A percentile compares a stretch with the other conserved stretches of the same genome.
phyloP scores from a whole-genome alignment of 2,888 invertebrate species.

The Zygaena filipendulae region DNA sequence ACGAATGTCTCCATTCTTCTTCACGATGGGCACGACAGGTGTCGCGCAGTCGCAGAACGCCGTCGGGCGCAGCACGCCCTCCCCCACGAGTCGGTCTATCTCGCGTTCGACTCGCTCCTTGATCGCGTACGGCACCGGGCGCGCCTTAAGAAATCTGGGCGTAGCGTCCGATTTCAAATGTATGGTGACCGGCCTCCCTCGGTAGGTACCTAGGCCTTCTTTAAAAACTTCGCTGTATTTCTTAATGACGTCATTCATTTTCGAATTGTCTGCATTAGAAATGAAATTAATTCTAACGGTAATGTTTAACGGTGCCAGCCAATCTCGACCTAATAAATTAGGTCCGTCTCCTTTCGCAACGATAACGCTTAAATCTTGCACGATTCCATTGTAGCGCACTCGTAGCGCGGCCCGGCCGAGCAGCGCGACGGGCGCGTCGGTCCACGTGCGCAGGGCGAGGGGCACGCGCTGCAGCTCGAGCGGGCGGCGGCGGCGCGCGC shows the following conservation, averaged over 20 bases:
- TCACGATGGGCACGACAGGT: constrained; percentile 21
- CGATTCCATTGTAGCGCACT: constrained; percentile 10
- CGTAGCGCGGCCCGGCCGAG: constrained; percentile 11
- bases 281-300: constrained; percentile 9
- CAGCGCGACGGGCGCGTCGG: constrained; percentile 12
- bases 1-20: constrained; percentile 15
- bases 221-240: constrained; percentile 16
- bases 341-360: constrained; percentile 11
- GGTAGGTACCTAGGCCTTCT: constrained; percentile 16
- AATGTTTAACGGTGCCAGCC: constrained; percentile 11
- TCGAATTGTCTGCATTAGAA: background rate
- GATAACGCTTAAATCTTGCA: constrained; percentile 9
- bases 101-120: constrained; percentile 17
- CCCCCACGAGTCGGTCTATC: constrained; percentile 10
- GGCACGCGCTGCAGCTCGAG: constrained; percentile 1
- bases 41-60: constrained; percentile 20
- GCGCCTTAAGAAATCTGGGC: constrained; percentile 19
- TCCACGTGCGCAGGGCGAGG: constrained; percentile 10
- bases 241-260: constrained; percentile 1
- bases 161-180: constrained; percentile 17
- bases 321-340: constrained; percentile 14
- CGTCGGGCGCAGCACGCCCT: constrained; percentile 5
- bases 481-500: background rate
- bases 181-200: constrained; percentile 16
- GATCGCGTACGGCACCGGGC: constrained; percentile 17